Conservation (phyloP, 1,140 invertebrate genomes). For the Leptestheria dahalacensis region DNA sequence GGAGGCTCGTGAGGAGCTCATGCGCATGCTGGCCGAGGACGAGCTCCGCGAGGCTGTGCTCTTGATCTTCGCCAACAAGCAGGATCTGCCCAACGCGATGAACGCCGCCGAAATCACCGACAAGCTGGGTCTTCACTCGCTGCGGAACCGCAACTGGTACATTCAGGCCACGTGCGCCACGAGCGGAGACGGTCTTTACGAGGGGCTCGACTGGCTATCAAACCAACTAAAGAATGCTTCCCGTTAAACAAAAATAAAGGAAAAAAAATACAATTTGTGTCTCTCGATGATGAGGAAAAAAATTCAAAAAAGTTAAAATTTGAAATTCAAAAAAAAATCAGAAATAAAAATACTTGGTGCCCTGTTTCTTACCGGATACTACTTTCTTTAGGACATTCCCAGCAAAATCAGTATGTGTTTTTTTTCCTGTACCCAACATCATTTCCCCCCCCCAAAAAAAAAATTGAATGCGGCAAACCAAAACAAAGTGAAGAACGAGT, state of each 20-base stretch:
- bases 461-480: too few species aligned
- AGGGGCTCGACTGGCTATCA: slow-evolving; percentile 93
- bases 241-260: slow-evolving; percentile 22
- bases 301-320: neutral
- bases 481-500: too few species aligned
- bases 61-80: slow-evolving; percentile 97
- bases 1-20: slow-evolving; percentile 85
- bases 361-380: too few species aligned
- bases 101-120: slow-evolving; percentile 89
- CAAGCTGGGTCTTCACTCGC: slow-evolving; percentile 76
- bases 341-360: too few species aligned
- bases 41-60: slow-evolving; percentile 92
- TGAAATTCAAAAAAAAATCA: too few species aligned
- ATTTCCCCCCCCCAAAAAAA: too few species aligned
- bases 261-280: neutral
- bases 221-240: slow-evolving; percentile 63
- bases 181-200: slow-evolving; percentile 88
- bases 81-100: slow-evolving; percentile 97
- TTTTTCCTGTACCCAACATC: too few species aligned
- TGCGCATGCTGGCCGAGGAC: slow-evolving; percentile 89
- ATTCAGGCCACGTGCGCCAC: slow-evolving; percentile 96
- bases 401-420: too few species aligned
- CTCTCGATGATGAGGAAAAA: neutral
- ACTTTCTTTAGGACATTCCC: neutral
- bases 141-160: slow-evolving; percentile 84